Evolutionary conservation across 1,140 invertebrate species (phyloP).

Genomic region (Portunus trituberculatus): DNA sequence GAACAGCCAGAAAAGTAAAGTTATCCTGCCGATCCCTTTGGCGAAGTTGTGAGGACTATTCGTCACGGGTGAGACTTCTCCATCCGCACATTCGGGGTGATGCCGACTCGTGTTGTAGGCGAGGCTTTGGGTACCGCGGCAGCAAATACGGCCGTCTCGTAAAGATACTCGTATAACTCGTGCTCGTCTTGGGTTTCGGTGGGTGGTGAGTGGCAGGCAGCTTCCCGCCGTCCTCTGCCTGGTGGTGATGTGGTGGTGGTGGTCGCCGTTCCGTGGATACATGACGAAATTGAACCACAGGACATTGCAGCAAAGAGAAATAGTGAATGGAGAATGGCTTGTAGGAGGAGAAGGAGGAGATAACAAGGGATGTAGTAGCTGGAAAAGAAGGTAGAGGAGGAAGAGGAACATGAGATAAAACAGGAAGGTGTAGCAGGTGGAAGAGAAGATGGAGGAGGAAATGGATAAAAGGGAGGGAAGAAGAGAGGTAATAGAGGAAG

Average conservation of each 20-base stretch:
- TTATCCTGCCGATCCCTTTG: too few species aligned
- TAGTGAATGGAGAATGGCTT: background rate
- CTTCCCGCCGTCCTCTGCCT: too few species aligned
- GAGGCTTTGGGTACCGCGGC: background rate
- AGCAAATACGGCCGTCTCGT: background rate
- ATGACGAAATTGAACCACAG: conserved; percentile 3
- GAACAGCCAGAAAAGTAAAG: too few species aligned
- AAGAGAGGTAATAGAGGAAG: too few species aligned
- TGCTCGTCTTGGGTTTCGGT: background rate
- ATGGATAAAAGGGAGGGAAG: too few species aligned
- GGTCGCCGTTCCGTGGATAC: background rate
- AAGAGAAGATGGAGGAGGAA: too few species aligned
- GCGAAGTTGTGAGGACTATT: too few species aligned
- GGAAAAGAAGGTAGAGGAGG: background rate
- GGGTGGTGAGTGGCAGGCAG: background rate
- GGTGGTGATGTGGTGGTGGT: too few species aligned
- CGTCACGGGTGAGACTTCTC: background rate
- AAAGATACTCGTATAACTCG: background rate
- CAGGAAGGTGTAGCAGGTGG: too few species aligned
- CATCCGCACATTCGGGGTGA: background rate
- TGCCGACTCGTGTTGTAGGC: background rate
- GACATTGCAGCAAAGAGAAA: background rate
- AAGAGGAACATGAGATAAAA: background rate
- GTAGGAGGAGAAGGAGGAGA: background rate
- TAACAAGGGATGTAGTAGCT: too few species aligned